A percentile compares a stretch with the other conserved stretches of the same genome.
Conservation (phyloP, 2,113 vertebrate species). For the Thunnus maccoyii region DNA sequence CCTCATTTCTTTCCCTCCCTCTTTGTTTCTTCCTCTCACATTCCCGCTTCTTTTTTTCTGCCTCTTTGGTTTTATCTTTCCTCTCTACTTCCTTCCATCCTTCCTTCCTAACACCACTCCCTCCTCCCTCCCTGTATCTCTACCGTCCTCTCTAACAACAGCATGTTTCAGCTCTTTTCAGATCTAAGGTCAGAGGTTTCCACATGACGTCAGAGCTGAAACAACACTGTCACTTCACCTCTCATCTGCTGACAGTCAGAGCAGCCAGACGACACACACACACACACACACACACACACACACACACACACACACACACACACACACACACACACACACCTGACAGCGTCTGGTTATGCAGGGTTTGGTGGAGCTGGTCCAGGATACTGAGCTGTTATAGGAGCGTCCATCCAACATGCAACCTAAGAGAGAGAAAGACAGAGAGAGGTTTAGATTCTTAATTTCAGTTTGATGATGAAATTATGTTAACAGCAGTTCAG, state of each 20-base stretch:
- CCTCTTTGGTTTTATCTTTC: too few relatives aligned
- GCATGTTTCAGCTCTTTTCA: neutral
- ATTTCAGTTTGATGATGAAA: neutral
- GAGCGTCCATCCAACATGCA: conserved; percentile 90
- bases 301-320: conserved; percentile 16
- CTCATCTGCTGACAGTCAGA: neutral
- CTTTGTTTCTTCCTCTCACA: neutral
- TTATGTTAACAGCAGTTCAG: too few relatives aligned
- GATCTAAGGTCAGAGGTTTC: conserved; percentile 18
- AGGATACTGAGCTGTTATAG: conserved; percentile 94
- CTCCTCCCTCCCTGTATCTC: neutral
- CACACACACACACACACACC: conserved; percentile 81
- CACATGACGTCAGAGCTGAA: neutral
- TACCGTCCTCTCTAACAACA: conserved; percentile 9
- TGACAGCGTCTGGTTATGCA: conserved; percentile 92
- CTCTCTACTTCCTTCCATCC: too few relatives aligned
- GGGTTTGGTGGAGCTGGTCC: conserved; percentile 88
- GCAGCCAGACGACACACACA: neutral
- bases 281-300: neutral
- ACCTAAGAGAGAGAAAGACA: conserved; percentile 77
- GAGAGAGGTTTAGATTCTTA: neutral
- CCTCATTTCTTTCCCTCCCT: neutral
- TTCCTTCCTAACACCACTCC: too few relatives aligned
- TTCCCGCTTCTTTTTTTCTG: neutral
- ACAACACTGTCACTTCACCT: conserved; percentile 26